Percentiles rank a stretch among this genome's conserved stretches.
phyloP scores from a whole-genome alignment of 2,113 vertebrate species.

The Lasiurus cinereus region DNA sequence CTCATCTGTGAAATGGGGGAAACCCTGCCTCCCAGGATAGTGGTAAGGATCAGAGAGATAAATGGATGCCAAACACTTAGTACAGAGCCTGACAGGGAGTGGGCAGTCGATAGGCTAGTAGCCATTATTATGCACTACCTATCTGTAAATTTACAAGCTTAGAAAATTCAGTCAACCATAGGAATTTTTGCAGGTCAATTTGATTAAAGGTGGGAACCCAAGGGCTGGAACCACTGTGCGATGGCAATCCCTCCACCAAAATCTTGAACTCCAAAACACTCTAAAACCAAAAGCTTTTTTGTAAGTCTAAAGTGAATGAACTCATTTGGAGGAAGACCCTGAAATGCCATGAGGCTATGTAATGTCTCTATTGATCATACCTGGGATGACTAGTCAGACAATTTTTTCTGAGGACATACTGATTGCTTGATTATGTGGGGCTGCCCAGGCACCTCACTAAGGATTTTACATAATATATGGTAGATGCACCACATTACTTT shows the following conservation, averaged over 20 bases:
- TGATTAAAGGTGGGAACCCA: not conserved
- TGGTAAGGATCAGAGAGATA: not conserved
- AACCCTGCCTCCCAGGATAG: not conserved
- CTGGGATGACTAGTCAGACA: not conserved
- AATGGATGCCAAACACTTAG: not conserved
- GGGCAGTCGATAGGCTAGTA: not conserved
- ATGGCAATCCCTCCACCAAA: not conserved
- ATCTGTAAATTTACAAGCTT: not conserved
- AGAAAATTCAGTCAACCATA: not conserved
- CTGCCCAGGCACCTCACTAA: not conserved
- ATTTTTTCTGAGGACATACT: constrained; percentile 57
- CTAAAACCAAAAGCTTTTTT: not conserved
- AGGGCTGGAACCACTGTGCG: not conserved
- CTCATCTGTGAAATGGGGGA: not conserved
- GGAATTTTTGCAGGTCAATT: constrained; percentile 12
- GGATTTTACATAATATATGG: not conserved
- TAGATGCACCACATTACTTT: not conserved
- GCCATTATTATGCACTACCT: not conserved
- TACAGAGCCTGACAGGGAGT: not conserved
- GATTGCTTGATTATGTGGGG: not conserved
- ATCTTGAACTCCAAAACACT: constrained; percentile 3
- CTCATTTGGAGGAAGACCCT: constrained; percentile 45
- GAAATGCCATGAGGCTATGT: not conserved
- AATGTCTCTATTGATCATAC: not conserved
- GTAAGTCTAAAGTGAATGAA: not conserved